A percentile compares a stretch with the other conserved stretches of the same genome.
Evolutionary conservation across 2,888 invertebrate species (phyloP).

Genomic region (Drepanosiphum platanoidis): DNA sequence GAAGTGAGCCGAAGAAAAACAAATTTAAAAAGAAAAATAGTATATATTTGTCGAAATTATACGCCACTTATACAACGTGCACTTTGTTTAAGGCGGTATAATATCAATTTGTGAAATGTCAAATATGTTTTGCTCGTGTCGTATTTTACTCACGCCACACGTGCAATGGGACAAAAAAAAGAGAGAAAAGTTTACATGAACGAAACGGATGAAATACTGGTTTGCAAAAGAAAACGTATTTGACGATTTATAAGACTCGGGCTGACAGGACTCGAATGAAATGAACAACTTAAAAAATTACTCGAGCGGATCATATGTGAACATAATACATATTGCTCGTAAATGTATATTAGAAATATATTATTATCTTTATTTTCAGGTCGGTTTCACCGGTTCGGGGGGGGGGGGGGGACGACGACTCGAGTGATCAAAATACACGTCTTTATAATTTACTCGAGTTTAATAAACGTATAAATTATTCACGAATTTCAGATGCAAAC

Average conservation of each 20-base stretch:
- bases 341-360: constrained; percentile 26
- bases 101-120: constrained; percentile 4
- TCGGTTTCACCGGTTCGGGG: background rate
- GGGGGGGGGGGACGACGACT: no score
- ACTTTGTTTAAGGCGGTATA: background rate
- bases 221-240: constrained; percentile 14
- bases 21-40: background rate
- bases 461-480: constrained; percentile 47
- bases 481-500: constrained; percentile 6
- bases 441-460: background rate
- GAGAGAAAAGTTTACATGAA: background rate
- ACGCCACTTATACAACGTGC: background rate
- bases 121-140: background rate
- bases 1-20: background rate
- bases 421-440: constrained; percentile 14
- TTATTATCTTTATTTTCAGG: constrained; percentile 31
- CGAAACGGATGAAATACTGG: constrained; percentile 25
- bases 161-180: background rate
- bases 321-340: constrained; percentile 14
- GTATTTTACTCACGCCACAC: constrained; percentile 9
- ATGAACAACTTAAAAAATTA: constrained; percentile 25
- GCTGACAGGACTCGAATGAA: constrained; percentile 19
- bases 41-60: background rate
- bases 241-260: constrained; percentile 18
- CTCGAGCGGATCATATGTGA: background rate